These are phyloP conservation scores for Fistularia tabacaria DNA, from an alignment of 2,797 vertebrate species.

Conservation along the genomic window DNA sequence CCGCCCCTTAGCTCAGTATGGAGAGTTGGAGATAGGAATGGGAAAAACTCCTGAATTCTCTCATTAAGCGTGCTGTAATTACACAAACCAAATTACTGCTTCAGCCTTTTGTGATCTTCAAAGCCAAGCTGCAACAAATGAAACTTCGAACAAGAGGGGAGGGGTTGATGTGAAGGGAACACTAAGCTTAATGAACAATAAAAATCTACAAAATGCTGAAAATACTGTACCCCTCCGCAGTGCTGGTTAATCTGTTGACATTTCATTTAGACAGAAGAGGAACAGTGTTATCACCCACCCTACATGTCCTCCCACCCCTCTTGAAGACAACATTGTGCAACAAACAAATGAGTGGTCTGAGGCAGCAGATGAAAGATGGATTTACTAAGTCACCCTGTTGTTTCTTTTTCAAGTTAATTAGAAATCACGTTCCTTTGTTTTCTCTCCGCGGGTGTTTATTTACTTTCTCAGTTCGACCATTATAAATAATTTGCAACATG, in stretches of 20 bases:
- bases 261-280: conserved; percentile 75
- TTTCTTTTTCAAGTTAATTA: conserved; percentile 84
- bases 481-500: conserved; percentile 82
- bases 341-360: conserved; percentile 74
- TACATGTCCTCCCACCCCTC: conserved; percentile 32
- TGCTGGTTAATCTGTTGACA: conserved; percentile 79
- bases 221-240: conserved; percentile 42
- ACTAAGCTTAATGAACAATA: conserved; percentile 76
- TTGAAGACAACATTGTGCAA: conserved; percentile 73
- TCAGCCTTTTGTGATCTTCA: conserved; percentile 80
- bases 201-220: conserved; percentile 11
- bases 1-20: conserved; percentile 13
- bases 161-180: conserved; percentile 38
- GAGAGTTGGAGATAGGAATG: conserved; percentile 55
- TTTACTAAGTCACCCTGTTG: conserved; percentile 76
- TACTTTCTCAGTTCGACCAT: conserved; percentile 78
- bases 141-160: conserved; percentile 70
- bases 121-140: conserved; percentile 75
- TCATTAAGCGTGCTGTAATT: conserved; percentile 79
- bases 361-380: conserved; percentile 77
- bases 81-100: conserved; percentile 81
- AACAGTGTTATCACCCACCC: conserved; percentile 33
- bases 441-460: conserved; percentile 74
- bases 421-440: conserved; percentile 82
- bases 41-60: conserved; percentile 69